A percentile compares a stretch with the other conserved stretches of the same genome.
phyloP scores from a whole-genome alignment of 2,888 invertebrate genomes.

The Panzeria rudis region DNA sequence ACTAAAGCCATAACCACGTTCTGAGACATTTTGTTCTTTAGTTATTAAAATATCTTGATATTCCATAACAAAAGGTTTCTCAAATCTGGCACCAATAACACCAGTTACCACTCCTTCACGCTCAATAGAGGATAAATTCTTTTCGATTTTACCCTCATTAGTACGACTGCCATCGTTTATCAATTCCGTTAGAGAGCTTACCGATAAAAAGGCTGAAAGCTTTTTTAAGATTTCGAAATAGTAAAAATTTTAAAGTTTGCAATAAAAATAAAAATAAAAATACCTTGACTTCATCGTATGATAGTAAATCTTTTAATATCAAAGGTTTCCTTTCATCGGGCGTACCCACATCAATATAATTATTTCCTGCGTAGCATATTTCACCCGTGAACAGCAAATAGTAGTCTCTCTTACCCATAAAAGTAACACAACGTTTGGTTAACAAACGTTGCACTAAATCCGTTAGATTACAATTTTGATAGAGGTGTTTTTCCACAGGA shows the following conservation, averaged over 20 bases:
- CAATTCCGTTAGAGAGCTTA: constrained; percentile 84
- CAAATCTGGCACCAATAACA: constrained; percentile 80
- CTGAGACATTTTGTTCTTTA: constrained; percentile 82
- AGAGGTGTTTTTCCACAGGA: constrained; percentile 78
- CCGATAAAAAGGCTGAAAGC: constrained; percentile 83
- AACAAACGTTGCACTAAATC: constrained; percentile 84
- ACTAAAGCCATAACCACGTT: constrained; percentile 83
- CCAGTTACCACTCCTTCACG: constrained; percentile 83
- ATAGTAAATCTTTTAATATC: constrained; percentile 83
- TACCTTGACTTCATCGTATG: constrained; percentile 85
- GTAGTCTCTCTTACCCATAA: constrained; percentile 79
- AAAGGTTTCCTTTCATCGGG: constrained; percentile 82
- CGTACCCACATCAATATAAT: constrained; percentile 84
- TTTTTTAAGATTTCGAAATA: constrained; percentile 5
- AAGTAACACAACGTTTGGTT: constrained; percentile 83
- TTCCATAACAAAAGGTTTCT: constrained; percentile 82
- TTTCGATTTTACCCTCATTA: constrained; percentile 82
- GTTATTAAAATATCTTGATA: constrained; percentile 81
- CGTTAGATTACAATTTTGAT: constrained; percentile 82
- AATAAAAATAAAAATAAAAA: background rate
- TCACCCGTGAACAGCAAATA: constrained; percentile 81
- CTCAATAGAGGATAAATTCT: constrained; percentile 79
- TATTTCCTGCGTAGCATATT: constrained; percentile 78
- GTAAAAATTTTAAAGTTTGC: background rate
- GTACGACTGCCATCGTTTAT: constrained; percentile 84